Evolutionary conservation across 2,888 invertebrate species (phyloP).

Genomic region (Morpho helenor): DNA sequence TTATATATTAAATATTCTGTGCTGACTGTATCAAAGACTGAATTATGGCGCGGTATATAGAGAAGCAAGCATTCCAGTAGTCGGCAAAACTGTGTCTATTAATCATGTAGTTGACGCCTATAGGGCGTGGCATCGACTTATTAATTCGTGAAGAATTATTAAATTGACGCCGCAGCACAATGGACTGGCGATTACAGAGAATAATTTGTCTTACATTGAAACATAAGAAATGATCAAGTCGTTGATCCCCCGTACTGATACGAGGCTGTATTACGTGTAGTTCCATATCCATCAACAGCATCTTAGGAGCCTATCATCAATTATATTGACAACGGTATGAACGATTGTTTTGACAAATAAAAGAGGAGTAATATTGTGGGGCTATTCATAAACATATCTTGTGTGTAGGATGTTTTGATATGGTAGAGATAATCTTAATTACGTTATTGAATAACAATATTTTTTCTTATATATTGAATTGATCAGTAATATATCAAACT

Average conservation of each 20-base stretch:
- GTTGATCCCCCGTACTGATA: conserved; percentile 32
- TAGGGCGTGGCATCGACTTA: conserved; percentile 67
- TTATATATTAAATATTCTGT: neutral
- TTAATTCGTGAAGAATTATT: conserved; percentile 70
- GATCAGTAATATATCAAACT: no score
- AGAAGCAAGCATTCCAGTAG: conserved; percentile 60
- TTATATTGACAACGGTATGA: conserved; percentile 33
- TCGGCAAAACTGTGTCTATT: conserved; percentile 60
- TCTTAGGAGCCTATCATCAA: conserved; percentile 30
- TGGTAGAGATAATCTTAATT: neutral
- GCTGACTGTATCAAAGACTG: conserved; percentile 25
- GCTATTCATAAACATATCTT: conserved; percentile 4
- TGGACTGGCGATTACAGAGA: conserved; percentile 37
- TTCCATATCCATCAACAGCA: conserved; percentile 33
- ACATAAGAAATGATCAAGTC: conserved; percentile 31
- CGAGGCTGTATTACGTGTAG: conserved; percentile 21
- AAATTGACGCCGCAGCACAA: conserved; percentile 56
- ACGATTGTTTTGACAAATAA: conserved; percentile 32
- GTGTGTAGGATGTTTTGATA: neutral
- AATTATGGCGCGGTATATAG: conserved; percentile 32
- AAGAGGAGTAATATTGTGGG: conserved; percentile 10
- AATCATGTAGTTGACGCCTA: conserved; percentile 73
- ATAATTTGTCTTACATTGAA: conserved; percentile 37
- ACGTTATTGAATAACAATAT: no score
- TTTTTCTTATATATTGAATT: no score